Conservation (phyloP, 2,888 invertebrate genomes). For the Patella pellucida region DNA sequence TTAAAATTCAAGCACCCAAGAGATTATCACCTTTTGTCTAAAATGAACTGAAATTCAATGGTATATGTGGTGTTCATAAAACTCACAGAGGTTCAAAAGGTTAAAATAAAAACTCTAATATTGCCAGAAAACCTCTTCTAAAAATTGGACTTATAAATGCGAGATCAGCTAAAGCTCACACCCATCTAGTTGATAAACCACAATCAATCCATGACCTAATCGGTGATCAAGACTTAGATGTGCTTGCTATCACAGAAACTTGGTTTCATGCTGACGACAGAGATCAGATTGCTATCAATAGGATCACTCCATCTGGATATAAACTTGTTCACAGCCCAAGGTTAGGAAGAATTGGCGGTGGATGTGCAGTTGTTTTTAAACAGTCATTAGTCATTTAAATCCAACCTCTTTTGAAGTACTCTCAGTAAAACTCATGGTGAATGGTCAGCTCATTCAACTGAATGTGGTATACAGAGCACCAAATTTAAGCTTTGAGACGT, state of each 20-base stretch:
- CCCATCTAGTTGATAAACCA: conserved; percentile 5
- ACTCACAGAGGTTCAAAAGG: too few species aligned
- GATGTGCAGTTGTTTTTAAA: conserved; percentile 12
- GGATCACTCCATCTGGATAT: conserved; percentile 5
- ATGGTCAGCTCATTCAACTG: neutral
- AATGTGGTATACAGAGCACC: conserved; percentile 11
- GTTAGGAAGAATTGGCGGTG: neutral
- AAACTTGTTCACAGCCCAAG: conserved; percentile 7
- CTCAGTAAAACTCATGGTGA: conserved; percentile 12
- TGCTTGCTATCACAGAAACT: conserved; percentile 16
- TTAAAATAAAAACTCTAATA: too few species aligned
- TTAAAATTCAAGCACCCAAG: too few species aligned
- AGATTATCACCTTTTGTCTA: too few species aligned
- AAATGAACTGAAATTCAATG: too few species aligned
- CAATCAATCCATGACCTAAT: conserved; percentile 15
- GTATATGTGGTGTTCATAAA: too few species aligned
- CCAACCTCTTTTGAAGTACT: conserved; percentile 23
- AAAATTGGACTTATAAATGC: conserved; percentile 15
- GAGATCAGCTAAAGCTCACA: conserved; percentile 6
- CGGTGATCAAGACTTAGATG: conserved; percentile 9
- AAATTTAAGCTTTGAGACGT: neutral
- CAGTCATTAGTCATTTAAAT: conserved; percentile 11
- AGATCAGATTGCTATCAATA: neutral
- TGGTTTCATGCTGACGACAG: conserved; percentile 8
- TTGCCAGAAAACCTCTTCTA: neutral